Percentiles rank a stretch among this genome's conserved stretches.
Evolutionary conservation across 2,888 invertebrate genomes (phyloP).

Genomic region (Macropis europaea): DNA sequence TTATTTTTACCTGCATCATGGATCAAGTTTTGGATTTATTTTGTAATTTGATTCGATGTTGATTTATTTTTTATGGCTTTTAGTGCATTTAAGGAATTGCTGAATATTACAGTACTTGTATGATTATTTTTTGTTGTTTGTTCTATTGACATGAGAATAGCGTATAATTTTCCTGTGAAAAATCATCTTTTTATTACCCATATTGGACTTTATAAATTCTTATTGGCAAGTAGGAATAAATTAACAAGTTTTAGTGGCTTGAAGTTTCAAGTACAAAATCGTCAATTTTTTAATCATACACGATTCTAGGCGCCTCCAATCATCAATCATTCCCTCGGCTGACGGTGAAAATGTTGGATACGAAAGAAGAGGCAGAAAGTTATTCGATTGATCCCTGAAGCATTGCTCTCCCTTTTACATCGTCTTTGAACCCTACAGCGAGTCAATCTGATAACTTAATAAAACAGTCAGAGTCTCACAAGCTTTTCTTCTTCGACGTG

Average conservation of each 20-base stretch:
- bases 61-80: too few relatives aligned
- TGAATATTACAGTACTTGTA: too few relatives aligned
- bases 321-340: conserved; percentile 6
- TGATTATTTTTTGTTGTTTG: too few relatives aligned
- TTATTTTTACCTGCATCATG: too few relatives aligned
- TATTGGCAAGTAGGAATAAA: too few relatives aligned
- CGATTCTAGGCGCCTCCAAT: background rate
- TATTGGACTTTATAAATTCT: too few relatives aligned
- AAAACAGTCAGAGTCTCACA: background rate
- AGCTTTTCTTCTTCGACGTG: background rate
- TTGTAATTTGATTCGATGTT: too few relatives aligned
- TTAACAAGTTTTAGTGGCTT: background rate
- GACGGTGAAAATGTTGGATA: conserved; percentile 5
- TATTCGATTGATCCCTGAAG: background rate
- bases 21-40: too few relatives aligned
- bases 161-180: too few relatives aligned
- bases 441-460: background rate
- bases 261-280: background rate
- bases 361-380: background rate
- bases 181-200: too few relatives aligned
- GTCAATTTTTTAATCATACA: background rate
- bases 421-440: background rate
- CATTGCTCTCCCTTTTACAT: background rate
- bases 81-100: too few relatives aligned
- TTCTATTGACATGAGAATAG: too few relatives aligned